Percentiles rank a stretch among this genome's conserved stretches.
Evolutionary conservation across 2,888 invertebrate species (phyloP).

Genomic region (Platerodrilus igneus): DNA sequence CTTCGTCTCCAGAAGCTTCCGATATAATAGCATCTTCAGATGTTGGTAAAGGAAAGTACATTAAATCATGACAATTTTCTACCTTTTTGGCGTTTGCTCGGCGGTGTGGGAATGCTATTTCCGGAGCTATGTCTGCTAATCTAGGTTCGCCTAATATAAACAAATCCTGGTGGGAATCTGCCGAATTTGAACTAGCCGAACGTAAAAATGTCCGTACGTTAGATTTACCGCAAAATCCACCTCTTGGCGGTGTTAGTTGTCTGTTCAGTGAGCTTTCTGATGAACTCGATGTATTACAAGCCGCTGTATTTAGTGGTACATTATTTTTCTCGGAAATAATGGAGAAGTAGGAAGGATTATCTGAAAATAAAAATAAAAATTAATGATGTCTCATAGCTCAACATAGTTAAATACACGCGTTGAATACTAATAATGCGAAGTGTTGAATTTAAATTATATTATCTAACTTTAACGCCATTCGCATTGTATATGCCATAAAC

Average conservation of each 20-base stretch:
- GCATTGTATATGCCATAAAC: conserved; percentile 10
- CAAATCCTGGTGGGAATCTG: conserved; percentile 58
- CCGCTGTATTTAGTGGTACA: no score
- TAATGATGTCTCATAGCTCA: conserved; percentile 19
- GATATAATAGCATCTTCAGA: conserved; percentile 39
- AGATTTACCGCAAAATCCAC: conserved; percentile 23
- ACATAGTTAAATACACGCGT: conserved; percentile 13
- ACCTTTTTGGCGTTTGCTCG: conserved; percentile 29
- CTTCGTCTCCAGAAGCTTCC: conserved; percentile 45
- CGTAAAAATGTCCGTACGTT: conserved; percentile 56
- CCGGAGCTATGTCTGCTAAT: conserved; percentile 64
- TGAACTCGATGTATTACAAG: conserved; percentile 29
- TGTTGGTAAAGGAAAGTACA: conserved; percentile 40
- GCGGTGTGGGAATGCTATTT: conserved; percentile 45
- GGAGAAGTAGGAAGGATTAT: conserved; percentile 76
- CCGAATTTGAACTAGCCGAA: conserved; percentile 61
- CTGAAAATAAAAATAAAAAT: conserved; percentile 50
- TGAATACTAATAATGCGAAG: conserved; percentile 30
- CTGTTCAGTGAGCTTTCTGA: conserved; percentile 26
- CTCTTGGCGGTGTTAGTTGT: conserved; percentile 38
- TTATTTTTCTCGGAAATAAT: conserved; percentile 43
- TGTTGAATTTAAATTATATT: conserved; percentile 28
- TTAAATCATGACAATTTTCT: conserved; percentile 31
- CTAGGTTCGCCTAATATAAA: conserved; percentile 67
- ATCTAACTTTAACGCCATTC: no score